Base-by-base conservation (phyloP, 35 echinoderm and acorn worm genomes). In the Heliocidaris tuberculata region DNA sequence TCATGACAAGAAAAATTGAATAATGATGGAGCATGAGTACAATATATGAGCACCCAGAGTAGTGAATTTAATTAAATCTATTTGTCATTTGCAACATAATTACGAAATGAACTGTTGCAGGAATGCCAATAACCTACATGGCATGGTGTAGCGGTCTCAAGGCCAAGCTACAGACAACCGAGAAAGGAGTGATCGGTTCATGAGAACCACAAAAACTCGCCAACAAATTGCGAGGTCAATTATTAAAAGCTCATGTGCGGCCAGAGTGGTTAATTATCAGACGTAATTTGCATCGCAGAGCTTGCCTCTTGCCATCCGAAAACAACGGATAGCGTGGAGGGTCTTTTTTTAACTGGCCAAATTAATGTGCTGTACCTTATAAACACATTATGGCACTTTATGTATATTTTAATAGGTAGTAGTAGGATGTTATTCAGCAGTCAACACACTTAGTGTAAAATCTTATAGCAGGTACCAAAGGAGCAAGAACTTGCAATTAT, bases 81-180 rank as follows among this genome's bases (percentile, higher is more conserved):
- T 78, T 78, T n/a, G 21, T 78, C 65, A 78, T 78, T 78, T 24
- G 65, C 65, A 78, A 78, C 65, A 78, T 78, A 78, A 78, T 78
- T 78, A 78, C 27, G 65, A n/a, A 19, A 78, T 78, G 65, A 19
- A 24, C 17, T 27, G 65, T 19, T 19, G 65, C 27, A 29, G 21
- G 65, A 78, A 78, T 78, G 17, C 65, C 65, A 78, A n/a, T 78
- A n/a, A 78, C 19, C 19, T 78, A 24, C 17, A 78, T 21, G 8
- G 65, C 65, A 78, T 56, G 52, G 52, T 56, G 65, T n/a, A 24
- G 21, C 27, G 17, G 27, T 78, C 65, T 27, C 65, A 78, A 78
- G 65, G 65, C 65, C 17, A n/a, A 21, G 65, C 65, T n/a, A 27
- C 65, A 78, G 19, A n/a, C 65, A 78, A 24, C 27, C 5, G 65